Base-by-base conservation (phyloP, 1,140 invertebrate species). In the Hirudo medicinalis region DNA sequence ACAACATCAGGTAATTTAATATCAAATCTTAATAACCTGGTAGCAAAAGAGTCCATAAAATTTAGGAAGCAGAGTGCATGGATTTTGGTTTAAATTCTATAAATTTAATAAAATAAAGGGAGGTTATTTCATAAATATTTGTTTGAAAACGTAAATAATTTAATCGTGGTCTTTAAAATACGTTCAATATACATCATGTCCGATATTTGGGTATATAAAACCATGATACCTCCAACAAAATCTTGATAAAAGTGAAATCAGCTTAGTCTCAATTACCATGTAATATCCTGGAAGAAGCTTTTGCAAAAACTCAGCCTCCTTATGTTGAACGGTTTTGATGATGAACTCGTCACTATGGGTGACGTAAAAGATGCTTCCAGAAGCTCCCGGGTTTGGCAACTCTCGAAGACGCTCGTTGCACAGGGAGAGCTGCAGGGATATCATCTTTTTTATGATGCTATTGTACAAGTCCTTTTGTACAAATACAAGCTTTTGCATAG, bases 21-120 rank as follows among this genome's bases (percentile, higher is more conserved):
- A 63, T 13, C 4, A 63, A 63, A 15, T 20, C 15, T 49, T 49
- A 49, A 49, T 13, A 49, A 86, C 85, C 82, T 86, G 91, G 85
- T 97, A 96, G 86, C 93, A 97, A 85, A 96, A 99, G 63, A 99
- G 86, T 66, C 96, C 97, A 85, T 98, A 99, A 84, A 99, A 99
- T 83, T 99, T 99, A 77, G 96, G 96, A 81, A 99, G 86, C 76
- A 99, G 84, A 67, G 96, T 99, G 81, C 94, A 87, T 75, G 94
- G 94, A 87, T 99, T 99, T 87, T 99, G 90, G 79, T 88, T 89
- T 85, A 99, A 85, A 90, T 99, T 89, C 84, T 84, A 22, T 2
- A 63, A 22, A 63, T 25, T 8, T 63, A 63, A 75, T 73, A 78
- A 76, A 67, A 73, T 40, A 74, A 66, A 69, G 75, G 70, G 19